Base-by-base conservation (phyloP, 1,140 invertebrate genomes). In the Tigriopus japonicus region DNA sequence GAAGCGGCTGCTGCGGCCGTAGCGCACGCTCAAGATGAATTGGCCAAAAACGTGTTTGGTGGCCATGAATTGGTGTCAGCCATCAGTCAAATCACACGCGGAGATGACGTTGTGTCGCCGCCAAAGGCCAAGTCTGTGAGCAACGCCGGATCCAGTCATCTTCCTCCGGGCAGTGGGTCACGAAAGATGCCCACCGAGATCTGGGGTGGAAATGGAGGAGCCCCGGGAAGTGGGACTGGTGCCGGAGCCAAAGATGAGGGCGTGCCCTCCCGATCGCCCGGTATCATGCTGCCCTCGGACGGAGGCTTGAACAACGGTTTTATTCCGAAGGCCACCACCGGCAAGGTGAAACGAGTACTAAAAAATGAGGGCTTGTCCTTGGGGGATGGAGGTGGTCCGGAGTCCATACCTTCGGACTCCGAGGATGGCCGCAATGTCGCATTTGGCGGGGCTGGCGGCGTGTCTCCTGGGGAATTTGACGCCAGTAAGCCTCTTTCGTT, bases 41-140 rank as follows among this genome's bases (percentile, higher is more conserved):
- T 49, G 45, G n/a, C 45, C n/a, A 49, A 49, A 17, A 21, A 21
- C 12, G 21, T 49, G 45, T 49, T 17, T 49, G 45, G 45, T 15
- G n/a, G 23, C 14, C 52, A 54, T 19, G 52, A 54, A 24, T 54
- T 54, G 52, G 52, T 54, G 17, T n/a, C 52, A 14, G 52, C 52
- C 24, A 54, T 54, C 52, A 19, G 15, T 24, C 52, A 54, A 28
- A 54, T 54, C 24, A 49, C 45, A 6, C n/a, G n/a, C 3, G 45
- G 21, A 5, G 28, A 35, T 9, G 28, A 35, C 45, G 21, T 49
- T 21, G n/a, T 49, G 3, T 17, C n/a, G 21, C 45, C 21, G 45
- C 45, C 45, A 3, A 15, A 49, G 45, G 3, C 21, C 45, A 49
- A 49, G n/a, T 17, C 28, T 35, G 3, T 9, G 28, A 35, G 28